A percentile compares a stretch with the other conserved stretches of the same genome.
phyloP scores from a whole-genome alignment of 2,888 invertebrate species.

The Myathropa florea region DNA sequence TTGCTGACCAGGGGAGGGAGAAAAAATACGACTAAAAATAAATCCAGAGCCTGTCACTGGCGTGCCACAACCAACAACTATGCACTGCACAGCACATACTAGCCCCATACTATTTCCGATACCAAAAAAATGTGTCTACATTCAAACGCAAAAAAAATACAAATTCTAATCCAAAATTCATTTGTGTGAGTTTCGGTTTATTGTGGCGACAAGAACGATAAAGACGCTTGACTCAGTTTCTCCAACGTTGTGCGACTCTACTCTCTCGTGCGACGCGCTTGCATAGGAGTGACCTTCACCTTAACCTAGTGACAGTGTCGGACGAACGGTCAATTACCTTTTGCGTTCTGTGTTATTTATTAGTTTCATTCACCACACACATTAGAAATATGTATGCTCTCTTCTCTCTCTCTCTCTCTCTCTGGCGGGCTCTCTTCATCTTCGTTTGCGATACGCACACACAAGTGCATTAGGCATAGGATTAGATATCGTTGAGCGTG shows the following conservation, averaged over 20 bases:
- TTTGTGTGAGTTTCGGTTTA: neutral
- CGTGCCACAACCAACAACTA: neutral
- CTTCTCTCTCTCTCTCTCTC: neutral
- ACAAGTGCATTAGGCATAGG: slow-evolving; percentile 24
- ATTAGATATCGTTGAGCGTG: slow-evolving; percentile 42
- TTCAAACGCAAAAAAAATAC: neutral
- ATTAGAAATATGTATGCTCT: slow-evolving; percentile 33
- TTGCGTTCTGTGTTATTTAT: slow-evolving; percentile 53
- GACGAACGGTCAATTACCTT: slow-evolving; percentile 81
- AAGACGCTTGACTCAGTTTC: slow-evolving; percentile 28
- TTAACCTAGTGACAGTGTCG: slow-evolving; percentile 81
- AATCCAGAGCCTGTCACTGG: neutral
- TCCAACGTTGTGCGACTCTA: slow-evolving; percentile 24
- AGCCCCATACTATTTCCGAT: slow-evolving; percentile 11
- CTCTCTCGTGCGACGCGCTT: slow-evolving; percentile 30
- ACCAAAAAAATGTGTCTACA: neutral
- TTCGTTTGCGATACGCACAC: slow-evolving; percentile 30
- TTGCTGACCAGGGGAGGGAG: neutral
- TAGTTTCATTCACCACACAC: slow-evolving; percentile 45
- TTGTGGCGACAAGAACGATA: neutral
- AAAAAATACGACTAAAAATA: neutral
- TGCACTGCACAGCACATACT: neutral
- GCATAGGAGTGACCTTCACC: slow-evolving; percentile 80
- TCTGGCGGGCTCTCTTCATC: neutral
- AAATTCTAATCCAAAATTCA: neutral